Evolutionary conservation across 2,797 vertebrate genomes (phyloP), one percentile per base, ranked within the genome.

Genomic region (Epinephelus coioides): DNA sequence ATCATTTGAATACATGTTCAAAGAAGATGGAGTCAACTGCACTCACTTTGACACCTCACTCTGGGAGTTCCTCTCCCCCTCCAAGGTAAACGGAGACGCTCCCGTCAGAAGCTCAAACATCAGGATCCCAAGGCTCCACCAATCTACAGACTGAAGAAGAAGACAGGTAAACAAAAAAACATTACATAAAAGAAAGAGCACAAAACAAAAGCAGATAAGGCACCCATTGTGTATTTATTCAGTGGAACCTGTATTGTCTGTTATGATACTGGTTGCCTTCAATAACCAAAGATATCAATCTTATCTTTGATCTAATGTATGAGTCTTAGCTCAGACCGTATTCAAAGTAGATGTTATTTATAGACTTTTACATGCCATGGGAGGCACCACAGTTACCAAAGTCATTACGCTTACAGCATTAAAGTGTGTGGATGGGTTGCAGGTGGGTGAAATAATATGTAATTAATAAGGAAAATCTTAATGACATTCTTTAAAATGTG

Each of bases 121-220:
- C 80, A 98, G 91, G 91, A 98, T 97, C 3, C 97, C 97, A 57
- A 98, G 92, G 81, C 97, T 98, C 97, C 97, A 98, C 97, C 97
- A 98, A 88, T 98, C 97, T 74, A 98, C 97, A 0, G 97, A 96
- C 97, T 98, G 79, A 25, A 40, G 27, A n/a, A 43, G 57, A 72
- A 51, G 4, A 64, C 4, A 6, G 17, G 43, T 57, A 25, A 34
- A 34, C 34, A 15, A 46, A 73, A 30, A 61, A 64, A 19, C 12
- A 55, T 34, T 3, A 56, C 4, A 56, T 12, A 21, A 23, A 23
- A 2, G 14, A 43, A 69, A 46, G 49, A 56, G n/a, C 54, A 64
- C 2, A 21, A 56, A 44, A 4, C 3, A 23, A 5, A 25, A 21
- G 23, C 7, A 54, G 62, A 60, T 10, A 43, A 50, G 15, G 7